phyloP scores from a whole-genome alignment of 2,888 invertebrate species.

The Drosophila suboccidentalis region DNA sequence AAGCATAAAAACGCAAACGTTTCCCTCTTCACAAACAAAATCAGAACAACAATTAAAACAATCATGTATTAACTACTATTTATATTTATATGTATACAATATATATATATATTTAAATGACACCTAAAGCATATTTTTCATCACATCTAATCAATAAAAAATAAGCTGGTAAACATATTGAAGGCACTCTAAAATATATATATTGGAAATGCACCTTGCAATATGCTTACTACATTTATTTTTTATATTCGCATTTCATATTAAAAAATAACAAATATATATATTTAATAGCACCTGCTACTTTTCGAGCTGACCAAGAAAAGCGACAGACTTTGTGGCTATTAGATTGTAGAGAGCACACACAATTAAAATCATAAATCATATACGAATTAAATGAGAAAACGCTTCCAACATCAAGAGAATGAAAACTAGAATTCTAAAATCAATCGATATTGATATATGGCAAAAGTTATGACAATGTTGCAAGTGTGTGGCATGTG shows the following conservation, averaged over 20 bases:
- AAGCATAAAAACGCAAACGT: conserved; percentile 56
- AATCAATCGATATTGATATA: conserved; percentile 16
- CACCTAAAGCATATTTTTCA: conserved; percentile 35
- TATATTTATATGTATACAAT: conserved; percentile 55
- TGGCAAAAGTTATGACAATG: conserved; percentile 72
- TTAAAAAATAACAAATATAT: background rate
- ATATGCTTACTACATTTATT: conserved; percentile 63
- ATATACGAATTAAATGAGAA: conserved; percentile 18
- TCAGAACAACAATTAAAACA: conserved; percentile 51
- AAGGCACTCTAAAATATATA: conserved; percentile 3
- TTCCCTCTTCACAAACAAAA: conserved; percentile 46
- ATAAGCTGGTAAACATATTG: conserved; percentile 66
- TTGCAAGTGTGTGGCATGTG: conserved; percentile 61
- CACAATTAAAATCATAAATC: conserved; percentile 36
- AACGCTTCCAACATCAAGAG: conserved; percentile 15
- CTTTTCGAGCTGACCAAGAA: conserved; percentile 63
- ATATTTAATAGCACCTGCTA: conserved; percentile 59
- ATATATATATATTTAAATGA: conserved; percentile 39
- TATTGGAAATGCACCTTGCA: conserved; percentile 38
- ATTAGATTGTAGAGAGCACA: conserved; percentile 31
- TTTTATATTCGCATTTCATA: conserved; percentile 57
- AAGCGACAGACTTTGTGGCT: conserved; percentile 58
- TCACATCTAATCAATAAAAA: conserved; percentile 28
- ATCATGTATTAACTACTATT: conserved; percentile 75
- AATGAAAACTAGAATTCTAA: conserved; percentile 6